Percentiles rank a stretch among this genome's conserved stretches.
These are phyloP conservation scores for Capricornis sumatraensis DNA, from an alignment of 2,113 vertebrate genomes.

Conservation along the genomic window DNA sequence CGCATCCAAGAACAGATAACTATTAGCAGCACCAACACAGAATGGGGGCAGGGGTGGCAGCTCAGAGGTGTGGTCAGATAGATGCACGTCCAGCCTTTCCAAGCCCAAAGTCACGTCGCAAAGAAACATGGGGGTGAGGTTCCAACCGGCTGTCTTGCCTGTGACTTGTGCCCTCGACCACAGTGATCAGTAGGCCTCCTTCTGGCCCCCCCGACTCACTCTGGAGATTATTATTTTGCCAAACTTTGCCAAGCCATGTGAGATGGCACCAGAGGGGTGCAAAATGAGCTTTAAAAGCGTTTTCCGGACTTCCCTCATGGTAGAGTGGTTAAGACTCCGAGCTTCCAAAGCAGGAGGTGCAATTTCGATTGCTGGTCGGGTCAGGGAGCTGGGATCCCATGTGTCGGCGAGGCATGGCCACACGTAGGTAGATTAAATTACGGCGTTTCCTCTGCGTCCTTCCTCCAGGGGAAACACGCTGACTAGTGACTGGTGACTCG, in stretches of 20 bases:
- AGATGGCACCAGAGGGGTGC: too few relatives aligned
- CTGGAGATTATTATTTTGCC: background rate
- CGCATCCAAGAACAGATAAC: background rate
- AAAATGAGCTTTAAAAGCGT: background rate
- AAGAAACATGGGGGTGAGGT: background rate
- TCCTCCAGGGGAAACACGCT: background rate
- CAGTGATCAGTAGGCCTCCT: background rate
- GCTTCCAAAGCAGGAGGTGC: background rate
- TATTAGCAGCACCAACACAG: background rate
- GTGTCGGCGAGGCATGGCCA: background rate
- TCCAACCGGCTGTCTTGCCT: background rate
- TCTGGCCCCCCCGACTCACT: background rate
- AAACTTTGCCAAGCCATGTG: background rate
- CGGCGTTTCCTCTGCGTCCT: background rate
- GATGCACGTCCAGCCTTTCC: background rate
- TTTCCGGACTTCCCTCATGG: background rate
- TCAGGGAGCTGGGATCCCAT: background rate
- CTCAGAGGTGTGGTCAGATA: background rate
- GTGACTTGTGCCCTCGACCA: background rate
- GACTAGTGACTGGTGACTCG: background rate
- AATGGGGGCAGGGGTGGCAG: fast-evolving
- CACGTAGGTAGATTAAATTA: background rate
- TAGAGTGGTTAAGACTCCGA: background rate
- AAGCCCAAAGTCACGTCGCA: background rate
- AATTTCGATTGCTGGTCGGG: fast-evolving